Percentiles rank a stretch among this genome's conserved stretches.
Conservation (phyloP, 1,140 invertebrate species). For the Lordiphosa mommai region DNA sequence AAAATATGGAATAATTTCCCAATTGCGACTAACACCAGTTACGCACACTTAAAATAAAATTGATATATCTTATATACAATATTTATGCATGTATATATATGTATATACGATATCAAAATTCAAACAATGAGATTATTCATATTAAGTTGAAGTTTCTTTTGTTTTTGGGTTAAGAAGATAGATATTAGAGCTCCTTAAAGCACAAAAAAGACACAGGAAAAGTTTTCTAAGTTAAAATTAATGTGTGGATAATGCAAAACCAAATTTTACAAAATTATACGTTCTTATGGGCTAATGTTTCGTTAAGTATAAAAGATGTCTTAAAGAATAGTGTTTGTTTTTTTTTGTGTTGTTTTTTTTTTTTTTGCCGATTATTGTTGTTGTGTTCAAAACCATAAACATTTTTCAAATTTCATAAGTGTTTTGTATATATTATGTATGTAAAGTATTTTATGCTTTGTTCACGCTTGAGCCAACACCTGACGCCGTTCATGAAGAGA, state of each 20-base stretch:
- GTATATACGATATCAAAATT: constrained; percentile 28
- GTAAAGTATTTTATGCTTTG: constrained; percentile 11
- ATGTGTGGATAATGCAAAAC: constrained; percentile 41
- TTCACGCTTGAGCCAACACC: constrained; percentile 72
- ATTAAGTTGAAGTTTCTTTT: background rate
- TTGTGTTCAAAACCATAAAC: constrained; percentile 20
- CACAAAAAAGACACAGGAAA: constrained; percentile 51
- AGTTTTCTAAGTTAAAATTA: constrained; percentile 46
- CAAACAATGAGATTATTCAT: constrained; percentile 39
- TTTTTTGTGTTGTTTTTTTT: constrained; percentile 4
- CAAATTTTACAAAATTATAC: constrained; percentile 48
- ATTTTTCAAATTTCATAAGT: constrained; percentile 23
- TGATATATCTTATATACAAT: constrained; percentile 5
- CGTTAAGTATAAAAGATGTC: constrained; percentile 21
- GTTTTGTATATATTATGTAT: constrained; percentile 12
- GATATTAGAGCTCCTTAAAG: background rate
- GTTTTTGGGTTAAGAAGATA: background rate
- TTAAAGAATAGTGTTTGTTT: constrained; percentile 22
- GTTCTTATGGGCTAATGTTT: constrained; percentile 38
- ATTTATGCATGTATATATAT: constrained; percentile 19
- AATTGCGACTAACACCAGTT: constrained; percentile 78
- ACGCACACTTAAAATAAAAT: constrained; percentile 67
- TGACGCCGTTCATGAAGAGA: constrained; percentile 64
- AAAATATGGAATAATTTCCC: constrained; percentile 25
- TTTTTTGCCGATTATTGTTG: constrained; percentile 5